Evolutionary conservation across 2,113 vertebrate genomes (phyloP).

Genomic region (Paramormyrops kingsleyae): DNA sequence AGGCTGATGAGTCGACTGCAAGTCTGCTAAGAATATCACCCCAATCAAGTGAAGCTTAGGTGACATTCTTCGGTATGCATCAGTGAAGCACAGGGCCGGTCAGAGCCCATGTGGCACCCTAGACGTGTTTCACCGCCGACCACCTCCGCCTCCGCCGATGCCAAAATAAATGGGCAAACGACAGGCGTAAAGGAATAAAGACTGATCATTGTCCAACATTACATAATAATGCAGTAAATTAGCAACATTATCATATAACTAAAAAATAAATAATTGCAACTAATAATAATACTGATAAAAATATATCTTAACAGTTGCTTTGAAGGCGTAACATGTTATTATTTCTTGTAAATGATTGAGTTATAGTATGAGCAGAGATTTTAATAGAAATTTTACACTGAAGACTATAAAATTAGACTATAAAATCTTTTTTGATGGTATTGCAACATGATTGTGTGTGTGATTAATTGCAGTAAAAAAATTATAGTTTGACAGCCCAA

Average conservation of each 20-base stretch:
- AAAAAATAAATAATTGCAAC: neutral
- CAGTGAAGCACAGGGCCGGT: neutral
- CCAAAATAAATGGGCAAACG: neutral
- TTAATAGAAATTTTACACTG: neutral
- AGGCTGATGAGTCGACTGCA: neutral
- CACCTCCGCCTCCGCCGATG: neutral
- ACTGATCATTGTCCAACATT: neutral
- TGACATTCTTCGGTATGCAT: neutral
- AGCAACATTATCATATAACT: neutral
- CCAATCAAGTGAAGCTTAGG: neutral
- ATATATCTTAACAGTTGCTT: neutral
- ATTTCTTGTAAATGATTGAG: neutral
- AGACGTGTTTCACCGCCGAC: neutral
- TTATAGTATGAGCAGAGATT: neutral
- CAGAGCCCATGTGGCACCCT: neutral
- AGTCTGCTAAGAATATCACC: neutral
- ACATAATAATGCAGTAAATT: neutral
- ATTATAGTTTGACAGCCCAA: neutral
- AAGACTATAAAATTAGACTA: neutral
- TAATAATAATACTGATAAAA: neutral
- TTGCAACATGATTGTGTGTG: neutral
- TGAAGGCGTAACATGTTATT: neutral
- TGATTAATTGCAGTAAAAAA: neutral
- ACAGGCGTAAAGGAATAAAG: neutral
- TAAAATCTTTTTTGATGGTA: neutral